These are phyloP conservation scores for Pan troglodytes DNA, from an alignment of 2,113 vertebrate genomes.

Conservation along the genomic window NHGRI_mPanTro3-v2.1_pri NC_072417.2:16571001-16571500, in stretches of 20 bases:
- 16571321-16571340: background rate
- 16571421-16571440: too few species aligned
- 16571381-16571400: background rate
- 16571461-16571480: accelerated
- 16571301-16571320: background rate
- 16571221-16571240: background rate
- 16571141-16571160: background rate
- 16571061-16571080: background rate
- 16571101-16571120: background rate
- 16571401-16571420: background rate
- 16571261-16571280: background rate
- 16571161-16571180: background rate
- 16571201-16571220: background rate
- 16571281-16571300: background rate
- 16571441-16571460: background rate
- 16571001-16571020: background rate
- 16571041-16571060: background rate
- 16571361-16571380: background rate
- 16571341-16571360: background rate
- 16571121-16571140: background rate
- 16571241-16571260: background rate
- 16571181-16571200: background rate
- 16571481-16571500: background rate
- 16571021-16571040: background rate
- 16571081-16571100: conserved; percentile 3